Evolutionary conservation across 2,888 invertebrate genomes (phyloP).

Genomic region (Chalcis sispes): DNA sequence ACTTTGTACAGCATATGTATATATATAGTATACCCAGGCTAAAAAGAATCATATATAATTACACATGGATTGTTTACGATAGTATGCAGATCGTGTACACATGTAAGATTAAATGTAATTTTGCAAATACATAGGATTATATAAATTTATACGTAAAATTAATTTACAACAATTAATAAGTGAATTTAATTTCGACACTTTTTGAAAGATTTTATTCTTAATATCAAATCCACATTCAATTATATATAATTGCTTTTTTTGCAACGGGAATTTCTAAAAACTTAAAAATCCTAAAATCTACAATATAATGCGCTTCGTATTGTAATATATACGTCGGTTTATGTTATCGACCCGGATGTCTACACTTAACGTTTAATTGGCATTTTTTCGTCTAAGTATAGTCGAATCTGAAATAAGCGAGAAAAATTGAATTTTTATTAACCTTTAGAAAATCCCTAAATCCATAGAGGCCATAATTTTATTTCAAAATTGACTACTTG

Average conservation of each 20-base stretch:
- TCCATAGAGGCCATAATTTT: no score
- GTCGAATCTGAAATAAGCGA: slow-evolving; percentile 31
- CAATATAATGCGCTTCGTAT: slow-evolving; percentile 45
- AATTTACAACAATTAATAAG: no score
- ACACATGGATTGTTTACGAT: slow-evolving; percentile 37
- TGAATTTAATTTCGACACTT: neutral
- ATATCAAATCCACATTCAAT: slow-evolving; percentile 42
- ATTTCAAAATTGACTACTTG: no score
- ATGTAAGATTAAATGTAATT: slow-evolving; percentile 29
- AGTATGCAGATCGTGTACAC: slow-evolving; percentile 10
- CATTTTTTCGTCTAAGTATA: slow-evolving; percentile 34
- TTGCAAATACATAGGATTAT: slow-evolving; percentile 9
- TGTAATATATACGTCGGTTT: slow-evolving; percentile 31
- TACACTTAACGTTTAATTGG: slow-evolving; percentile 42
- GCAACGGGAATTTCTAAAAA: slow-evolving; percentile 49
- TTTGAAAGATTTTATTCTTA: neutral
- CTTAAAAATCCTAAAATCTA: slow-evolving; percentile 52
- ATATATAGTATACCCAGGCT: slow-evolving; percentile 44
- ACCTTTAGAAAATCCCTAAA: no score
- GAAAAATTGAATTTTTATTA: slow-evolving; percentile 53
- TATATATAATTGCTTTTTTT: slow-evolving; percentile 48
- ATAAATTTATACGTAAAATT: neutral
- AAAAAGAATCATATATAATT: slow-evolving; percentile 53
- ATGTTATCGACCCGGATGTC: slow-evolving; percentile 33
- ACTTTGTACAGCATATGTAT: slow-evolving; percentile 54